phyloP scores from a whole-genome alignment of 92 coral and sea anemone species.

The Bergia sp. region DNA sequence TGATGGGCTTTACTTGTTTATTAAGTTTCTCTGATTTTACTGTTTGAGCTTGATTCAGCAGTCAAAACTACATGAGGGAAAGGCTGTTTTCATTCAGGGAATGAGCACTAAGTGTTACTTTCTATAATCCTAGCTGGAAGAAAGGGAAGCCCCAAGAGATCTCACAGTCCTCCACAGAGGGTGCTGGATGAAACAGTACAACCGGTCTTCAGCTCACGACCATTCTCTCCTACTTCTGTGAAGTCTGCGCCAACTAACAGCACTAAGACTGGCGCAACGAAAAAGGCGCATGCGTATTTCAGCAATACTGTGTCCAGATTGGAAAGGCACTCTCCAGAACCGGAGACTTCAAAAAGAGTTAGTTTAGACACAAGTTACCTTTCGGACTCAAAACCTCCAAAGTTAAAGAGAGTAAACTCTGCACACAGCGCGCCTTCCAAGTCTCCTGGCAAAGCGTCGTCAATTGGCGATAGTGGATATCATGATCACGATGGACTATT shows the following conservation, averaged over 20 bases:
- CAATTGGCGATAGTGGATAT: slow-evolving; percentile 55
- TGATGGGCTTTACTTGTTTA: no score
- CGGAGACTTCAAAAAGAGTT: slow-evolving; percentile 58
- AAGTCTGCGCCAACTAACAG: slow-evolving; percentile 13
- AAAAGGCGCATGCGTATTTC: slow-evolving; percentile 14
- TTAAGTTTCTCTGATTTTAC: no score
- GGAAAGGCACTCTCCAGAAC: slow-evolving; percentile 55
- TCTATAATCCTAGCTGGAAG: slow-evolving; percentile 7
- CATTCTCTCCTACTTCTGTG: slow-evolving; percentile 41
- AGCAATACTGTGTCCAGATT: neutral
- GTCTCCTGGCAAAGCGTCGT: slow-evolving; percentile 27
- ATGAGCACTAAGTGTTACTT: neutral
- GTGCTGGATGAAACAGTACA: slow-evolving; percentile 61
- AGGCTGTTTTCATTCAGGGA: neutral
- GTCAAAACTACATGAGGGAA: neutral
- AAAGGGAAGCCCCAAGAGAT: slow-evolving; percentile 31
- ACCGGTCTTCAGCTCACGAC: slow-evolving; percentile 45
- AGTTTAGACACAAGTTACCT: slow-evolving; percentile 60
- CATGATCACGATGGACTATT: slow-evolving; percentile 53
- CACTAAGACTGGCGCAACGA: slow-evolving; percentile 2
- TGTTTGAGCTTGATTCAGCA: neutral
- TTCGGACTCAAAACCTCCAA: slow-evolving; percentile 71
- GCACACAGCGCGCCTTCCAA: slow-evolving; percentile 60
- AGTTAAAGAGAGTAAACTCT: slow-evolving; percentile 69
- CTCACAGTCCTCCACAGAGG: slow-evolving; percentile 44